Evolutionary conservation across 1,140 invertebrate species (phyloP).

Genomic region (Drosophila ficusphila): DNA sequence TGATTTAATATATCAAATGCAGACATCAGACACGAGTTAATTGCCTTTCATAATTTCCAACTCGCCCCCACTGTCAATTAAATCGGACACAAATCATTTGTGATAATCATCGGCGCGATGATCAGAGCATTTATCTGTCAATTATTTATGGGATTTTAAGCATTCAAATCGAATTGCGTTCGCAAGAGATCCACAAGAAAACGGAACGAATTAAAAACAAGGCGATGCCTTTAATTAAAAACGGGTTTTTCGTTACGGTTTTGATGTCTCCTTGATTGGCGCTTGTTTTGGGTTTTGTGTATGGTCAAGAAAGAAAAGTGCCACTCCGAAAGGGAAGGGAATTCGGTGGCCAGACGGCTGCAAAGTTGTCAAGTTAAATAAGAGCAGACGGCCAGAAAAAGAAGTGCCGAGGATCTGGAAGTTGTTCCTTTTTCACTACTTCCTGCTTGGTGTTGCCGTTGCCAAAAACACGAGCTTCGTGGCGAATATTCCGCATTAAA

Average conservation of each 20-base stretch:
- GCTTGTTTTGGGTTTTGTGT: conserved; percentile 27
- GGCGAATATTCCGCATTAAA: conserved; percentile 39
- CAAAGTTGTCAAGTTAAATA: conserved; percentile 73
- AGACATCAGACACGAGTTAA: conserved; percentile 41
- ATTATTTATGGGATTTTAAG: conserved; percentile 76
- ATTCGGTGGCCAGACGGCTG: conserved; percentile 54
- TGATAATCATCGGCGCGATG: conserved; percentile 29
- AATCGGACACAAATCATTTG: conserved; percentile 43
- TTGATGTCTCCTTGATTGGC: conserved; percentile 40
- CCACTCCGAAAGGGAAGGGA: conserved; percentile 31
- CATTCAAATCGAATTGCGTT: conserved; percentile 69
- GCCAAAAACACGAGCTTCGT: conserved; percentile 51
- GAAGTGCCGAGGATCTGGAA: conserved; percentile 40
- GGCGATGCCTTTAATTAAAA: conserved; percentile 68
- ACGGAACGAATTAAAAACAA: conserved; percentile 47
- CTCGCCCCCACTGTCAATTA: conserved; percentile 42
- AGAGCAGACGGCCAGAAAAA: conserved; percentile 16
- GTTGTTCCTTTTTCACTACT: conserved; percentile 23
- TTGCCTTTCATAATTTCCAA: conserved; percentile 57
- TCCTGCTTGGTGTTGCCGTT: conserved; percentile 21
- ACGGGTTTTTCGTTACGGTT: conserved; percentile 66
- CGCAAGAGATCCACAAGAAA: conserved; percentile 34
- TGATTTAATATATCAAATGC: conserved; percentile 31
- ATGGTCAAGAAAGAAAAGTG: conserved; percentile 45
- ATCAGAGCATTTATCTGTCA: conserved; percentile 27